Base-by-base conservation (phyloP, 2,797 vertebrate genomes). In the Epinephelus malabaricus region DNA sequence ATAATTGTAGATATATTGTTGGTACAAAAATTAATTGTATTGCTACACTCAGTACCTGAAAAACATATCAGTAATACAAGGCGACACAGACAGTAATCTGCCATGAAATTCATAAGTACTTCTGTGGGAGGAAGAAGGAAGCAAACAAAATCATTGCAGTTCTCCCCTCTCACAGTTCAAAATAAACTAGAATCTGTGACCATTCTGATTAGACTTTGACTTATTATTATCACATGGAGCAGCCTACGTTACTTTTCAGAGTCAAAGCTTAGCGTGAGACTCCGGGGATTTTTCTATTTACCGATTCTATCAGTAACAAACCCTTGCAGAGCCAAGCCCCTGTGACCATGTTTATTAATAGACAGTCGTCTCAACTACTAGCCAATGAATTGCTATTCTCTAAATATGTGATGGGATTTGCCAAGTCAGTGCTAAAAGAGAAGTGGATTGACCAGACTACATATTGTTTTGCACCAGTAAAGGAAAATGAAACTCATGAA, bases 271-370 rank as follows among this genome's bases (percentile, higher is more conserved):
- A 67, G 68, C 34, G 11, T 40, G 50, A 49, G 15, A 86, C 78
- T 76, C 76, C 4, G 46, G 76, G 82, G 80, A 82, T 84, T 81
- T 86, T 81, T 85, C 51, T 75, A 82, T 91, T 90, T 90, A 84
- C 81, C 46, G 72, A 82, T 88, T 69, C 73, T 81, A 88, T 89
- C 86, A 59, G 61, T 68, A 74, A 78, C 70, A 81, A 84, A 81
- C 70, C 76, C 72, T 75, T 47, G 58, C 72, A 59, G 76, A 82
- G 82, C 73, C 82, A 53, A 84, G 73, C 79, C 76, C 67, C 82
- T 65, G 77, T 82, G 84, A 81, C 74, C 69, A 62, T 61, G 83
- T 55, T 91, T 89, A 91, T 82, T 78, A 89, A 88, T 89, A 89
- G 80, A 82, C 69, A 78, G 69, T 73, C 58, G 10, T 83, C 72